These are phyloP conservation scores for Benitochromis conjunctus DNA, from an alignment of 2,113 vertebrate species.

Conservation along the genomic window DNA sequence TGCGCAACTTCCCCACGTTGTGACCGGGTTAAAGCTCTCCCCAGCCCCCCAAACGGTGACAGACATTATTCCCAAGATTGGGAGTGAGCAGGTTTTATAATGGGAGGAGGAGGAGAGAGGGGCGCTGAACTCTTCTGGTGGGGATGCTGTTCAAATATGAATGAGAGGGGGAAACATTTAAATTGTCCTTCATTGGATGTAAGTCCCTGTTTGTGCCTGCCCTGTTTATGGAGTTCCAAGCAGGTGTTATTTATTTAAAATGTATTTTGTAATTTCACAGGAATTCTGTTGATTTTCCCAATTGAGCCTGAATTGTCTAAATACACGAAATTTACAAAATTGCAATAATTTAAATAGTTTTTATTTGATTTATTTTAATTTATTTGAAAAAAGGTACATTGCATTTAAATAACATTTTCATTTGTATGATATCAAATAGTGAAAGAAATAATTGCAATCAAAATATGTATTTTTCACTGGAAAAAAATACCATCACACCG, in stretches of 20 bases:
- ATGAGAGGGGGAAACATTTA: neutral
- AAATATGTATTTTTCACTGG: neutral
- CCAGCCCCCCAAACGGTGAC: constrained; percentile 35
- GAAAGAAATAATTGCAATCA: neutral
- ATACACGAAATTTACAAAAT: neutral
- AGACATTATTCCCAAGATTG: constrained; percentile 59
- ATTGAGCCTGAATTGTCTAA: neutral
- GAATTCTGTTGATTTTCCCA: neutral
- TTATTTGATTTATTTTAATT: neutral
- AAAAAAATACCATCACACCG: neutral
- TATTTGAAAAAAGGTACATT: neutral
- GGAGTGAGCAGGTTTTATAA: constrained; percentile 35
- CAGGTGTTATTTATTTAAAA: neutral
- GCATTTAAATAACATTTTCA: neutral
- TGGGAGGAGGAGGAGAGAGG: neutral
- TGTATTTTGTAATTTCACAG: neutral
- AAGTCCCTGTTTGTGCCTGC: neutral
- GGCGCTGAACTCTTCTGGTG: neutral
- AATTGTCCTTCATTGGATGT: neutral
- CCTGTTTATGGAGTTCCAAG: neutral
- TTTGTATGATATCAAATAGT: neutral
- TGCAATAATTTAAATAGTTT: neutral
- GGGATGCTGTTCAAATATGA: constrained; percentile 18
- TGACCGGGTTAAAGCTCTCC: constrained; percentile 67
- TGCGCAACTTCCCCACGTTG: constrained; percentile 69